These are phyloP conservation scores for Eupithecia subumbrata DNA, from an alignment of 2,888 invertebrate species.

Conservation along the genomic window DNA sequence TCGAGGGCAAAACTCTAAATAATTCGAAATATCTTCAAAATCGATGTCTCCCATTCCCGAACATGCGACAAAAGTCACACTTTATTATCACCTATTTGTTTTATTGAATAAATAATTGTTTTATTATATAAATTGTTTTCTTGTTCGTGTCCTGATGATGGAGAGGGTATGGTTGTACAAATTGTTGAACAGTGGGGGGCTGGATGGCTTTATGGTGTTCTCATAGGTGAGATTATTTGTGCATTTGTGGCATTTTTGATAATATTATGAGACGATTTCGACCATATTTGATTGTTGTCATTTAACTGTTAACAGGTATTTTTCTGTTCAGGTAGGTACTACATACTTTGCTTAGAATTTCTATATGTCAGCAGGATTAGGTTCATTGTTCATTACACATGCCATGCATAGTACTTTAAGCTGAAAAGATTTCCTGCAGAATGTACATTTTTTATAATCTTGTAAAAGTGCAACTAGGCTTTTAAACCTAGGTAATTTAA, in stretches of 20 bases:
- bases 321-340: background rate
- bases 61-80: constrained; percentile 79
- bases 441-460: too few relatives aligned
- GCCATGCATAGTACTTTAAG: too few relatives aligned
- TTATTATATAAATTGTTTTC: constrained; percentile 72
- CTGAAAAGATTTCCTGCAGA: too few relatives aligned
- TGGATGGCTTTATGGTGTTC: background rate
- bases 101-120: constrained; percentile 77
- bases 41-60: constrained; percentile 66
- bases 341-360: too few relatives aligned
- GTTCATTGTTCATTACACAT: too few relatives aligned
- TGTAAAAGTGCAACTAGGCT: too few relatives aligned
- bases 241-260: background rate
- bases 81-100: constrained; percentile 76
- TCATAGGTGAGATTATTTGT: background rate
- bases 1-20: background rate
- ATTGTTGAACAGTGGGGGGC: constrained; percentile 39
- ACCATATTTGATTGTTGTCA: background rate
- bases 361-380: too few relatives aligned
- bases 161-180: constrained; percentile 26
- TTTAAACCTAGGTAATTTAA: too few relatives aligned
- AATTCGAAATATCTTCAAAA: constrained; percentile 46
- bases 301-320: background rate
- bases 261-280: background rate
- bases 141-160: constrained; percentile 38